phyloP scores from a whole-genome alignment of 2,113 vertebrate species.

The Hydropotes inermis region DNA sequence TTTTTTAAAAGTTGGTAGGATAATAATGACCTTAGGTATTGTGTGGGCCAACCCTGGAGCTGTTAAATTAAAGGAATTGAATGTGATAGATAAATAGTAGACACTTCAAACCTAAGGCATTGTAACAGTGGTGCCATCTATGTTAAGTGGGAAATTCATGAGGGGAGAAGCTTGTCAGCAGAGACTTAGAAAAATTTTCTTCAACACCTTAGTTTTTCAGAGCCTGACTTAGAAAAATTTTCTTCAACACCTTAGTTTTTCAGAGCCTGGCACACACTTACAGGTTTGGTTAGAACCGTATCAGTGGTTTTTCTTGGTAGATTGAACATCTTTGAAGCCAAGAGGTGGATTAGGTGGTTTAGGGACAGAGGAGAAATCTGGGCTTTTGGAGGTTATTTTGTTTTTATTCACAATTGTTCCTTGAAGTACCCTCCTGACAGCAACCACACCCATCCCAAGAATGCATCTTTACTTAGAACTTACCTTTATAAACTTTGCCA shows the following conservation, averaged over 20 bases:
- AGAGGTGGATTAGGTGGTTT: background rate
- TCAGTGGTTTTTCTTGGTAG: background rate
- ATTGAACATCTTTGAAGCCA: background rate
- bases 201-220: background rate
- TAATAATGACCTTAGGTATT: background rate
- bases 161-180: background rate
- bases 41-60: background rate
- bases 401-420: background rate
- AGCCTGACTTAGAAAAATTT: background rate
- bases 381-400: background rate
- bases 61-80: background rate
- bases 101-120: background rate
- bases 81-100: background rate
- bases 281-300: background rate
- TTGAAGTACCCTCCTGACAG: background rate
- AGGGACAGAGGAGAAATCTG: background rate
- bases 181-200: background rate
- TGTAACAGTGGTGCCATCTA: fast-evolving
- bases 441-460: background rate
- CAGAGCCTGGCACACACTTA: background rate
- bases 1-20: background rate
- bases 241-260: background rate
- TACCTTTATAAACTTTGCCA: background rate
- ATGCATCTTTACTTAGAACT: background rate
- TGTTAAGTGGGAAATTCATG: background rate